Conservation (phyloP, 2,797 vertebrate genomes). For the Carapus acus region DNA sequence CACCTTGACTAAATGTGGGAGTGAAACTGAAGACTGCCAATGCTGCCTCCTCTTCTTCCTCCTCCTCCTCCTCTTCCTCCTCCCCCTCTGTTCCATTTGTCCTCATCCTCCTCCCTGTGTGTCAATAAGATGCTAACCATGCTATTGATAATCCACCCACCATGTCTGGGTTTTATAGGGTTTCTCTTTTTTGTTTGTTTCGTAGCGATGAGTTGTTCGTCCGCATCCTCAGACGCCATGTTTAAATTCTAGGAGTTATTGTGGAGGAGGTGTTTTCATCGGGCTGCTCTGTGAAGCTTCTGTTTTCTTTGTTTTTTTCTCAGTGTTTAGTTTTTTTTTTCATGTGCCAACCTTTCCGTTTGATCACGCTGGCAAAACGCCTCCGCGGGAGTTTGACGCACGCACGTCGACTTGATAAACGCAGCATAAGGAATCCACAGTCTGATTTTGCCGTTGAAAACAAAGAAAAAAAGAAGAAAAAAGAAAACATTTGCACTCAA, state of each 20-base stretch:
- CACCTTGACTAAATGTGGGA: constrained; percentile 24
- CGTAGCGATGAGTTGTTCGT: not conserved
- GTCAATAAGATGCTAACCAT: not conserved
- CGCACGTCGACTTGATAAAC: constrained; percentile 26
- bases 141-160: not conserved
- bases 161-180: not conserved
- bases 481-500: too few relatives aligned
- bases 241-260: too few relatives aligned
- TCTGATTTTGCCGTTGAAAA: too few relatives aligned
- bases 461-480: too few relatives aligned
- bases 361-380: not conserved
- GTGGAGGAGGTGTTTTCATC: too few relatives aligned
- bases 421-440: too few relatives aligned
- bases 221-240: too few relatives aligned
- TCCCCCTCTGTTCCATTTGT: not conserved
- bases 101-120: constrained; percentile 1
- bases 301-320: too few relatives aligned
- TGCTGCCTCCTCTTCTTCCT: constrained; percentile 6
- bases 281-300: too few relatives aligned
- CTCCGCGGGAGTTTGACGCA: constrained; percentile 15
- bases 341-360: too few relatives aligned
- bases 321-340: too few relatives aligned
- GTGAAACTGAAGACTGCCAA: constrained; percentile 24
- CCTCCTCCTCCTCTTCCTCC: not conserved
- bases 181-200: not conserved